These are phyloP conservation scores for Iselma pallidipennis DNA, from an alignment of 2,888 invertebrate species.

Conservation along the genomic window DNA sequence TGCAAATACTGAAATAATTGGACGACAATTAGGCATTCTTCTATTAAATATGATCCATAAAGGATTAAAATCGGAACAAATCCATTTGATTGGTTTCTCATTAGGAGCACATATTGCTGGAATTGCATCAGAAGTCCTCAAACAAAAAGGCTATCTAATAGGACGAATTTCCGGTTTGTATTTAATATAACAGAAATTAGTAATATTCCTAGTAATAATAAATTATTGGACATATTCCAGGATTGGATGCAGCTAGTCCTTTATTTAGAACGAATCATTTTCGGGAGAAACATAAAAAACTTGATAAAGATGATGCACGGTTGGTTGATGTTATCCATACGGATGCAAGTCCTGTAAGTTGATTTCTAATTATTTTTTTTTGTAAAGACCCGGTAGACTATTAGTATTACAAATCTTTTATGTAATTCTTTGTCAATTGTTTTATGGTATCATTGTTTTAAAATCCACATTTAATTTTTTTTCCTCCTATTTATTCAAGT, in stretches of 20 bases:
- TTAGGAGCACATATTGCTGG: slow-evolving; percentile 66
- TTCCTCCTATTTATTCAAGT: too few relatives aligned
- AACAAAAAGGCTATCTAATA: slow-evolving; percentile 54
- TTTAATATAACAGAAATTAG: background rate
- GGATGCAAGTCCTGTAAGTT: slow-evolving; percentile 60
- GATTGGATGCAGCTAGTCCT: slow-evolving; percentile 83
- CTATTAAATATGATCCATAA: slow-evolving; percentile 56
- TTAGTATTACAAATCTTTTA: too few relatives aligned
- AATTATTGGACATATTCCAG: slow-evolving; percentile 50
- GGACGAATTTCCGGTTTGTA: slow-evolving; percentile 63
- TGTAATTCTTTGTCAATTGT: too few relatives aligned
- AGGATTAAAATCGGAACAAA: slow-evolving; percentile 54
- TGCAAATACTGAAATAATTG: slow-evolving; percentile 65
- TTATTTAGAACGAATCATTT: slow-evolving; percentile 66
- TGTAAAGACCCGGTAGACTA: too few relatives aligned
- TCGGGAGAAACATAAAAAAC: slow-evolving; percentile 59
- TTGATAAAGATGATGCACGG: slow-evolving; percentile 65
- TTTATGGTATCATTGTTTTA: too few relatives aligned
- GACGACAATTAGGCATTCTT: slow-evolving; percentile 62
- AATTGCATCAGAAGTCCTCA: slow-evolving; percentile 61
- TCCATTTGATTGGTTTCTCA: slow-evolving; percentile 65
- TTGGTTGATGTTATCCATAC: slow-evolving; percentile 73
- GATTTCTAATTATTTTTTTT: too few relatives aligned
- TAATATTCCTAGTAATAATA: too few relatives aligned
- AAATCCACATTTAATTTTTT: too few relatives aligned